Conservation (phyloP, 2,888 invertebrate species). For the Sminthurinus aureus region DNA sequence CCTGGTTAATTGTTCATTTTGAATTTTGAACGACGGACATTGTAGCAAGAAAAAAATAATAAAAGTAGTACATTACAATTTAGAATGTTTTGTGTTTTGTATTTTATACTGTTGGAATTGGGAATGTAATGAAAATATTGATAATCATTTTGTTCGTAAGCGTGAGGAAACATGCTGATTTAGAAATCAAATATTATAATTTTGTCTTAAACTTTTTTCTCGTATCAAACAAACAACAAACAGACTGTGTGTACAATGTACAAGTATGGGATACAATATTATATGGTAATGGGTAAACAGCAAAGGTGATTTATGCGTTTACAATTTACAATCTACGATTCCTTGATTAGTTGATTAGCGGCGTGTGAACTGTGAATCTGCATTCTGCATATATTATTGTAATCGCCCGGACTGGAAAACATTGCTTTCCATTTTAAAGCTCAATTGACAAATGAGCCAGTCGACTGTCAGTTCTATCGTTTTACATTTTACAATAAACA, state of each 20-base stretch:
- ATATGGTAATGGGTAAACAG: too few species aligned
- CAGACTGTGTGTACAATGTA: too few species aligned
- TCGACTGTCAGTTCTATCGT: neutral
- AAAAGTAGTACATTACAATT: too few species aligned
- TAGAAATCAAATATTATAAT: neutral
- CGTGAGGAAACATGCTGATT: constrained; percentile 22
- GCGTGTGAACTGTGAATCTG: neutral
- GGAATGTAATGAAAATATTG: neutral
- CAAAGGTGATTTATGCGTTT: too few species aligned
- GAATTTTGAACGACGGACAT: too few species aligned
- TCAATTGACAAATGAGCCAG: neutral
- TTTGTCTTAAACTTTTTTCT: neutral
- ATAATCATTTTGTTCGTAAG: constrained; percentile 10
- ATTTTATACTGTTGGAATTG: too few species aligned
- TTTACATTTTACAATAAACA: neutral
- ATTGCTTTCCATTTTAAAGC: neutral
- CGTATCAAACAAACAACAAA: neutral
- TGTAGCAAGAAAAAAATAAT: too few species aligned
- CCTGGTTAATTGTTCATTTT: too few species aligned
- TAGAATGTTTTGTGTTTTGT: too few species aligned
- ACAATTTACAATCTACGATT: neutral
- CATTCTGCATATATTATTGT: neutral
- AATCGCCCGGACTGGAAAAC: neutral
- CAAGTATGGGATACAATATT: too few species aligned
- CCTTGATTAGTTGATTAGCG: neutral